phyloP scores from a whole-genome alignment of 2,797 vertebrate genomes.

The Aeoliscus strigatus region DNA sequence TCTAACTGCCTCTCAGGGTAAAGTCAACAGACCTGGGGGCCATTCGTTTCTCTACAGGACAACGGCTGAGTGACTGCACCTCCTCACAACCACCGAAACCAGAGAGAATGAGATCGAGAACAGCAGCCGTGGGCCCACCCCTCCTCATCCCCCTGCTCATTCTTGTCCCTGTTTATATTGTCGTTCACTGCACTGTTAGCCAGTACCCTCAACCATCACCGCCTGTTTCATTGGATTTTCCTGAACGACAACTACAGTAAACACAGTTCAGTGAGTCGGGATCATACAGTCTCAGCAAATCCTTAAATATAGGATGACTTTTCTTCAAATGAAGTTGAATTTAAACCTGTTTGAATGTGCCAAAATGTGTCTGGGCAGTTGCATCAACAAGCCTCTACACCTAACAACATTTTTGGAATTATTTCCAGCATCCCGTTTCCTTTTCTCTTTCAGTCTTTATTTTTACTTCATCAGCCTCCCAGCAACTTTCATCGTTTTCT shows the following conservation, averaged over 20 bases:
- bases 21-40: constrained; percentile 65
- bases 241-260: no score
- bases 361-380: no score
- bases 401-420: no score
- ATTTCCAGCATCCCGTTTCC: no score
- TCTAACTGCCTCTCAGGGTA: constrained; percentile 59
- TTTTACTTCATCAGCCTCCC: no score
- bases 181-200: constrained; percentile 15
- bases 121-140: constrained; percentile 2
- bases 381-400: no score
- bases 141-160: constrained; percentile 18
- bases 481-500: background rate
- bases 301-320: no score
- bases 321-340: no score
- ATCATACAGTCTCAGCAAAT: no score
- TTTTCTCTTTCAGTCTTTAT: no score
- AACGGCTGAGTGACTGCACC: constrained; percentile 25
- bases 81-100: constrained; percentile 37
- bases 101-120: constrained; percentile 2
- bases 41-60: constrained; percentile 60
- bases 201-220: constrained; percentile 31
- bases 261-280: no score
- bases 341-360: no score
- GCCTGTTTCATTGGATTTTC: background rate
- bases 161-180: constrained; percentile 1